Conservation (phyloP, 2,797 vertebrate species). For the Rhinella marina region DNA sequence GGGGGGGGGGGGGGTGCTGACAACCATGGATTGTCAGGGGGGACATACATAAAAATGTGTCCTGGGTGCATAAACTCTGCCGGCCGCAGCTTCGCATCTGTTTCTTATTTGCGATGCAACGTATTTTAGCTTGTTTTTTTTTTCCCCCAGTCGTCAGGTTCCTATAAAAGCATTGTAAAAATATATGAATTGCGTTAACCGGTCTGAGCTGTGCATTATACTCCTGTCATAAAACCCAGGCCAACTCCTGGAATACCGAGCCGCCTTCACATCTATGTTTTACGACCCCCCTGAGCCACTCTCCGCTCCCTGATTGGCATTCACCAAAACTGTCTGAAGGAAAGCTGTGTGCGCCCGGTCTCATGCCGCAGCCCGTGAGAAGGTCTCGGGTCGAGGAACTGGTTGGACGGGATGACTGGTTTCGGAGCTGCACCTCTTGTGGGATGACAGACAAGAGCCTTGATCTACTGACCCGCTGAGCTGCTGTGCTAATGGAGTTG, state of each 20-base stretch:
- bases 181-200: neutral
- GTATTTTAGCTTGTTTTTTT: neutral
- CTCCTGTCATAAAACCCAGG: neutral
- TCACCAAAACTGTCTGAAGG: neutral
- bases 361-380: neutral
- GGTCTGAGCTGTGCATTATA: slow-evolving; percentile 1
- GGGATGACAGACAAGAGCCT: neutral
- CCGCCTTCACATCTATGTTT: neutral
- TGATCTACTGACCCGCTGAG: neutral
- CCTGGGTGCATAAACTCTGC: neutral
- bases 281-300: neutral
- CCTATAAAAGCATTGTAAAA: slow-evolving; percentile 18
- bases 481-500: neutral
- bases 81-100: slow-evolving; percentile 1
- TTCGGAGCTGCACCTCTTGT: neutral
- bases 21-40: neutral
- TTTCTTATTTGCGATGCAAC: neutral
- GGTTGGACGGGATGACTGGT: slow-evolving; percentile 8
- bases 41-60: neutral
- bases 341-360: neutral
- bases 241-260: neutral
- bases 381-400: neutral
- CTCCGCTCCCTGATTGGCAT: neutral
- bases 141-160: neutral
- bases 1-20: neutral